These are phyloP conservation scores for Lithophane socia DNA, from an alignment of 2,888 invertebrate species.

Conservation along the genomic window DNA sequence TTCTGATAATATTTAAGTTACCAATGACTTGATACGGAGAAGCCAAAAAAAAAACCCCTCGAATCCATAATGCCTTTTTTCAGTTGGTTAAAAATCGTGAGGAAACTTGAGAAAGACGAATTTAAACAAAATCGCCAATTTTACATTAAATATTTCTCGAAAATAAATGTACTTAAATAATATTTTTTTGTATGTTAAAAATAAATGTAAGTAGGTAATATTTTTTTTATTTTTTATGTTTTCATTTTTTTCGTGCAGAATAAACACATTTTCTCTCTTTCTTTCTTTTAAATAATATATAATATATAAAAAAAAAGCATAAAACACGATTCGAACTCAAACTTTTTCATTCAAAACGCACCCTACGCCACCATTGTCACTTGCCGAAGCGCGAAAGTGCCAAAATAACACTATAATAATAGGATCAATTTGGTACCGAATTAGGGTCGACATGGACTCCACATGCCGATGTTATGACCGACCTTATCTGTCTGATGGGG, in stretches of 20 bases:
- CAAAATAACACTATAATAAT: conserved; percentile 57
- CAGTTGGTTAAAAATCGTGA: neutral
- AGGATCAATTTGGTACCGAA: conserved; percentile 62
- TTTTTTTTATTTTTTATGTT: too few relatives aligned
- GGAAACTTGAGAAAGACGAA: neutral
- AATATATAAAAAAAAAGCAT: too few relatives aligned
- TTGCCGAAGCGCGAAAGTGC: conserved; percentile 40
- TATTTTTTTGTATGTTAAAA: too few relatives aligned
- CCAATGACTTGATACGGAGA: neutral
- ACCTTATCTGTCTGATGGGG: conserved; percentile 18
- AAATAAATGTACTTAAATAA: too few relatives aligned
- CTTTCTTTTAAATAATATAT: too few relatives aligned
- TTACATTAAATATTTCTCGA: neutral
- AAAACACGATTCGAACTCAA: neutral
- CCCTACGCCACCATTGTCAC: neutral
- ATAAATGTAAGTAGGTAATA: too few relatives aligned
- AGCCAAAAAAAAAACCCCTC: too few relatives aligned
- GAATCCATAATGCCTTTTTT: too few relatives aligned
- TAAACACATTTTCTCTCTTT: too few relatives aligned
- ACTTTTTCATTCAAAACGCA: neutral
- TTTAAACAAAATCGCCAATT: neutral
- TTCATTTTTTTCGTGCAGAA: too few relatives aligned
- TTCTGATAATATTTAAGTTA: neutral
- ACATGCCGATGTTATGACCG: conserved; percentile 39
- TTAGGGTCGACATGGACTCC: conserved; percentile 51